Evolutionary conservation across 2,888 invertebrate genomes (phyloP), one percentile per base, ranked within the genome.

Genomic region (Himalopsyche kuldschensis): DNA sequence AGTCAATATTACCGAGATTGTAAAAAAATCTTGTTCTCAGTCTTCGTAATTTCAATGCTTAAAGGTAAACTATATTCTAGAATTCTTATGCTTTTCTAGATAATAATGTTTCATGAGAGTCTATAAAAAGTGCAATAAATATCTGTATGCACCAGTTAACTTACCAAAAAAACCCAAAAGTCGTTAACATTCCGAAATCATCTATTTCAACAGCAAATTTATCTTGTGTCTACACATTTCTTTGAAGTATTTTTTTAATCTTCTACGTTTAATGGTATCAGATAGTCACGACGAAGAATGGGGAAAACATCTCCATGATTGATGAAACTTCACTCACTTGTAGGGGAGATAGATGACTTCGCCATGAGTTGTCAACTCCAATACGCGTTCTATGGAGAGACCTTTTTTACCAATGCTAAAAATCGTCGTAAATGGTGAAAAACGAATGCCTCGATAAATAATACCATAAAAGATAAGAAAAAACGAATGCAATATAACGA

Each of bases 211-310:
- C 15, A 69, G 27, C 41, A 76, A 41, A 76, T 76, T 76, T 76
- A 76, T 76, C 76, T 76, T 76, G 69, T 27, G 69, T 69, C 24
- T 69, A 30, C 69, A 76, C 35, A 76, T 35, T 78, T 78, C 47
- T 78, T 47, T 31, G 32, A 69, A 69, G 69, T 69, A 27, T 84
- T 84, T 82, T 84, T 84, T 84, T 75, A 84, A 78, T 81, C 81
- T 84, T 69, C 82, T 75, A 75, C 82, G 41, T 84, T 84, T 81
- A 84, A 81, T 82, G 82, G 69, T 79, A 81, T 82, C 84, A 76
- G 79, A 41, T 76, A 32, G 76, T 41, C 41, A 27, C 69, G 24
- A 15, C 69, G 27, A 69, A 69, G 69, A 69, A 69, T 69, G 27
- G 30, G 76, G 8, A 76, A 69, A 76, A 76, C 76, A 76, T 32